phyloP scores from a whole-genome alignment of 2,113 vertebrate species.

The Empidonax alnorum region DNA sequence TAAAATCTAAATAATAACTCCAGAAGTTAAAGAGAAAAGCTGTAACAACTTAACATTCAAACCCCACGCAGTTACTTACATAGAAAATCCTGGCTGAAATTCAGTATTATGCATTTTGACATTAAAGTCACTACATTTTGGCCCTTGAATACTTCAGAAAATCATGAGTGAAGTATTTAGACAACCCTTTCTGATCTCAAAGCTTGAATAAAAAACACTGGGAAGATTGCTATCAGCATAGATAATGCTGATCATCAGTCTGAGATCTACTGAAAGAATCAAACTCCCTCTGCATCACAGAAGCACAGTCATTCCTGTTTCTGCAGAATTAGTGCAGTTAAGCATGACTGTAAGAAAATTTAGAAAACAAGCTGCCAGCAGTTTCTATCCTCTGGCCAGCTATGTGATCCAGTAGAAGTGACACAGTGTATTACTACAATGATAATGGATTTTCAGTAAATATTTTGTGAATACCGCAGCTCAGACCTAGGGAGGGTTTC shows the following conservation, averaged over 20 bases:
- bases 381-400: not conserved
- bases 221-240: not conserved
- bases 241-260: not conserved
- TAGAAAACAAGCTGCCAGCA: not conserved
- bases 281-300: not conserved
- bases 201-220: not conserved
- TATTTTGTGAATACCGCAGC: not conserved
- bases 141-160: not conserved
- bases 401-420: not conserved
- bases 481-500: not conserved
- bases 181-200: not conserved
- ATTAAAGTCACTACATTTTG: not conserved
- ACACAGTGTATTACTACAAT: not conserved
- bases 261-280: not conserved
- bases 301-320: not conserved
- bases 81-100: not conserved
- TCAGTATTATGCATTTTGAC: not conserved
- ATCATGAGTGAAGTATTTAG: not conserved
- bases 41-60: not conserved
- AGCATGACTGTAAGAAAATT: not conserved
- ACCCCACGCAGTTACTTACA: not conserved
- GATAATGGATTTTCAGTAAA: not conserved
- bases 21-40: not conserved
- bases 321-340: not conserved
- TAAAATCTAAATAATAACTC: not conserved